These are phyloP conservation scores for Cylas formicarius DNA, from an alignment of 1,140 invertebrate species.

Conservation along the genomic window DNA sequence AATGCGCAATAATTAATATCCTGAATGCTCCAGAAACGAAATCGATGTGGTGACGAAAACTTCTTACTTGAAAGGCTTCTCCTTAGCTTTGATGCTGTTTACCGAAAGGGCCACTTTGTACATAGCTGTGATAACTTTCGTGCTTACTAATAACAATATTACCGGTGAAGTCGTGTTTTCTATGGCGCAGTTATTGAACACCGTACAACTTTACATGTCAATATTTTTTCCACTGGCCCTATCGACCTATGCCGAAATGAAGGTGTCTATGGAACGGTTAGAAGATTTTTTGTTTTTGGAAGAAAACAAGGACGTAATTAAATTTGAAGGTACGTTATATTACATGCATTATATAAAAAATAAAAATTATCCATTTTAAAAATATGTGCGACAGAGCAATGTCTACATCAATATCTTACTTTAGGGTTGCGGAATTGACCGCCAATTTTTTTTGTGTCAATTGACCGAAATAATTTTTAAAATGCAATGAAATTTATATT, in stretches of 20 bases:
- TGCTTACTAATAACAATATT: conserved; percentile 54
- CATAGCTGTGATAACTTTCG: conserved; percentile 60
- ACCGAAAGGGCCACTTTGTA: conserved; percentile 64
- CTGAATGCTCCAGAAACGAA: conserved; percentile 41
- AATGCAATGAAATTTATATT: too few relatives aligned
- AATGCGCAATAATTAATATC: neutral
- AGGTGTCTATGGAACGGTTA: conserved; percentile 56
- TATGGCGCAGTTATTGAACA: conserved; percentile 65
- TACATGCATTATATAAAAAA: too few relatives aligned
- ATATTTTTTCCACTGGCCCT: conserved; percentile 57
- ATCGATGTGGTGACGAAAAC: conserved; percentile 57
- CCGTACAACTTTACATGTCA: conserved; percentile 65
- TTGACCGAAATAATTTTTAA: too few relatives aligned
- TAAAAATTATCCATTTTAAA: too few relatives aligned
- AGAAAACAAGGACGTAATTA: conserved; percentile 21
- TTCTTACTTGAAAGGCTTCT: conserved; percentile 64
- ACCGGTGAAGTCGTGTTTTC: conserved; percentile 65
- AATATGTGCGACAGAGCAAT: too few relatives aligned
- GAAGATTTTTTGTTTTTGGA: conserved; percentile 46
- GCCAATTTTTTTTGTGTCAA: too few relatives aligned
- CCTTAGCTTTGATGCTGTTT: conserved; percentile 56
- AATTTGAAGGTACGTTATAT: conserved; percentile 3
- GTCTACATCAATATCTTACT: too few relatives aligned
- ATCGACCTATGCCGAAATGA: conserved; percentile 44
- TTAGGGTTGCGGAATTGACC: too few relatives aligned